phyloP scores from a whole-genome alignment of 2,113 vertebrate genomes.

The Xerus inauris region DNA sequence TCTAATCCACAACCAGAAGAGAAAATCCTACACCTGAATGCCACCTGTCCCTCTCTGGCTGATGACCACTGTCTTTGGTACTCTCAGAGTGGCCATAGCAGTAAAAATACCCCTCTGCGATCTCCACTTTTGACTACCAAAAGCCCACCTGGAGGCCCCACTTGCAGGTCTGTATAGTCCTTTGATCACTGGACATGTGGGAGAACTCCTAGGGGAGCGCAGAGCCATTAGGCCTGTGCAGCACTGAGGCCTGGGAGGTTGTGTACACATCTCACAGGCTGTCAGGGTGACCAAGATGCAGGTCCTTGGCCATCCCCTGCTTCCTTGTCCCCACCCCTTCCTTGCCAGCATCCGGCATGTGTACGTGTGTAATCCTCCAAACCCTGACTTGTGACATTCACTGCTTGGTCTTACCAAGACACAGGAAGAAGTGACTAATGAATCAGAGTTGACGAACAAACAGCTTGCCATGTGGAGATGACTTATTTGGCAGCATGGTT shows the following conservation, averaged over 20 bases:
- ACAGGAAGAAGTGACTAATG: conserved; percentile 41
- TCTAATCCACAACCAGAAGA: no score
- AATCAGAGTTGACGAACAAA: not conserved
- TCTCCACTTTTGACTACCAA: not conserved
- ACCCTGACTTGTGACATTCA: conserved; percentile 45
- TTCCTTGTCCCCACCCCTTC: not conserved
- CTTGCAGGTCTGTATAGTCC: not conserved
- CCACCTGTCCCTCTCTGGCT: not conserved
- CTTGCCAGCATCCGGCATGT: not conserved
- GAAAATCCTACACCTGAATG: fast-evolving
- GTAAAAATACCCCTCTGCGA: not conserved
- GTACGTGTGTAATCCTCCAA: not conserved
- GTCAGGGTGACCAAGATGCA: not conserved
- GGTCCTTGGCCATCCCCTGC: fast-evolving
- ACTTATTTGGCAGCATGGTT: not conserved
- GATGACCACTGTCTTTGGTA: fast-evolving
- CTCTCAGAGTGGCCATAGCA: not conserved
- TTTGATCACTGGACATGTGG: not conserved
- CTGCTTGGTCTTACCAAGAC: not conserved
- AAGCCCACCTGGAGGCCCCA: not conserved
- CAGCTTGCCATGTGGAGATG: not conserved
- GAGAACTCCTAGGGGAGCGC: not conserved
- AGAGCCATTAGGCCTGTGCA: not conserved
- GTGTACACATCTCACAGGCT: not conserved
- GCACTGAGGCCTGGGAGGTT: not conserved